Evolutionary conservation across 2,888 invertebrate genomes (phyloP), one percentile per base, ranked within the genome.

Genomic region (Sesia bembeciformis): DNA sequence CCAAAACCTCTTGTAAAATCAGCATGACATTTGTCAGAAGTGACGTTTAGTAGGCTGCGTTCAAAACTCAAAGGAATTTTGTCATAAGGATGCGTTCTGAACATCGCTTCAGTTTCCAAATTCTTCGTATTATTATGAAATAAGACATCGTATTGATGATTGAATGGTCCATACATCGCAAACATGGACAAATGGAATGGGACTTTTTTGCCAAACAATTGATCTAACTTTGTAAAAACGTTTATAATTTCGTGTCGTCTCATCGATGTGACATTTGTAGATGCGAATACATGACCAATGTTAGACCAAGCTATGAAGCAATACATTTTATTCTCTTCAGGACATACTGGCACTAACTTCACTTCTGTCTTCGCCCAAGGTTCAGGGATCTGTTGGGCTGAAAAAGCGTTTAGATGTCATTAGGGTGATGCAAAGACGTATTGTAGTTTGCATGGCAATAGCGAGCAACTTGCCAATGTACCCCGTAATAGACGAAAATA

Each of bases 251-350:
- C 96, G 63, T 93, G 92, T 40, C 81, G 80, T 61, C 93, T 89
- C 62, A 92, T 80, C 3, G 79, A 60, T 0, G 91, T 84, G 3
- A 90, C 70, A 57, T 93, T 91, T 51, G 90, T 88, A 51, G 91
- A 83, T 0, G 92, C 90, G 86, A 95, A 92, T 0, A 94, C 79
- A 75, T 94, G 91, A n/a, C 92, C 94, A 49, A 91, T 82, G 40
- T 92, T 89, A 0, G 93, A 91, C 94, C 93, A 95, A 64, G 92
- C 92, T 42, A 93, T 76, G 71, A 92, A 92, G 64, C 93, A 93
- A 54, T 88, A 88, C 54, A 78, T 78, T 40, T 68, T 58, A 62
- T 81, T 85, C 52, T 88, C 90, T 61, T 88, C 90, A 0, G 92
- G 91, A 64, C 94, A 94, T 0, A 94, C 62, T 0, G 92, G 79